phyloP scores from a whole-genome alignment of 2,797 vertebrate species.

The Darevskia mixta region DNA sequence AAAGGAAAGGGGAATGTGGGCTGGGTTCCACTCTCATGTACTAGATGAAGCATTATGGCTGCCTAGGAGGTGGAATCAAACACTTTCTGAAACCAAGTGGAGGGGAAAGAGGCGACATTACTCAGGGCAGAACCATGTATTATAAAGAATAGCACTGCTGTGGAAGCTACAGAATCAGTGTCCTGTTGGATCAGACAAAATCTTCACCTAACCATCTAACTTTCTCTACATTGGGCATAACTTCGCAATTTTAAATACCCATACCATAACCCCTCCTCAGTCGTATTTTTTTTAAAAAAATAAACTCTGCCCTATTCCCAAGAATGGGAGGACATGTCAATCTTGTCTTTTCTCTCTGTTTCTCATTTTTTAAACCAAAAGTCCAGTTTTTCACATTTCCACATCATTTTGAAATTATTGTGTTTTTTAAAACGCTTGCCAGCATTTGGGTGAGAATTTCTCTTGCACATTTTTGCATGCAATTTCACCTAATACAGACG shows the following conservation, averaged over 20 bases:
- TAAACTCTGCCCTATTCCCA: no score
- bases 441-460: no score
- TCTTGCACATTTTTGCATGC: no score
- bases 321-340: background rate
- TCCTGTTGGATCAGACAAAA: background rate
- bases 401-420: no score
- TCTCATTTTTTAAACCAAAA: no score
- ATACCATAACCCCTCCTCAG: background rate
- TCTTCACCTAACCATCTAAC: background rate
- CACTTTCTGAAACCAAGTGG: conserved; percentile 9
- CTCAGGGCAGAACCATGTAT: background rate
- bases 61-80: conserved; percentile 20
- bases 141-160: background rate
- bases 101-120: background rate
- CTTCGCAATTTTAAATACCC: background rate
- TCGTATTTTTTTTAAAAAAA: background rate
- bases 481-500: no score
- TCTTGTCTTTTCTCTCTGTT: no score
- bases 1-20: conserved; percentile 44
- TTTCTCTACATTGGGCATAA: background rate
- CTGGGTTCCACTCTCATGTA: conserved; percentile 56
- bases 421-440: no score
- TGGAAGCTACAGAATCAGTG: background rate
- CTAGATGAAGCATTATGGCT: conserved; percentile 37
- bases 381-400: no score